Percentiles rank a stretch among this genome's conserved stretches.
These are phyloP conservation scores for Pampus argenteus DNA, from an alignment of 2,797 vertebrate genomes.

Conservation along the genomic window DNA sequence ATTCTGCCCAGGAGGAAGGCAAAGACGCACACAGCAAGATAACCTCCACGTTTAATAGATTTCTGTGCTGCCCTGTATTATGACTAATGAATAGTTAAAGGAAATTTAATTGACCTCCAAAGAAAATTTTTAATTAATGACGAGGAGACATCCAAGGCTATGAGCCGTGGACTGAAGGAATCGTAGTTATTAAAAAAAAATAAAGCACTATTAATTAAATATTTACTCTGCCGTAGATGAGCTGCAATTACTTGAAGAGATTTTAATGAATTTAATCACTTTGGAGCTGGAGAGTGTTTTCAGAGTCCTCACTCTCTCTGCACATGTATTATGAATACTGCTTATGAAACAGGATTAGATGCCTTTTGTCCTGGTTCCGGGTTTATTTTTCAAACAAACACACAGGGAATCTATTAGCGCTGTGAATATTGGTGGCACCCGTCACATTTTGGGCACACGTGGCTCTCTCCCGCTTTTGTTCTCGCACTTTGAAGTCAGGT, in stretches of 20 bases:
- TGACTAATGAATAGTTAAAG: conserved; percentile 82
- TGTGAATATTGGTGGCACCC: conserved; percentile 14
- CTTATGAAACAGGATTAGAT: conserved; percentile 48
- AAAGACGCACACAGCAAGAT: conserved; percentile 21
- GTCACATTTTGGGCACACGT: conserved; percentile 7
- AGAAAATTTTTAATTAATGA: conserved; percentile 83
- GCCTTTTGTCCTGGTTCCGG: conserved; percentile 33
- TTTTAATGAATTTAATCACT: conserved; percentile 81
- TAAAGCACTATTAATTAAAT: conserved; percentile 82
- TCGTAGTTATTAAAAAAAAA: conserved; percentile 83
- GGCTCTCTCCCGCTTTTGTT: conserved; percentile 45
- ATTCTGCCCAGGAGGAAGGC: conserved; percentile 42
- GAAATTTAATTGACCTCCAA: conserved; percentile 83
- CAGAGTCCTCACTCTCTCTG: conserved; percentile 28
- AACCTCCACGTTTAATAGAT: conserved; percentile 58
- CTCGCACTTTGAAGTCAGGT: conserved; percentile 43
- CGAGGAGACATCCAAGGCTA: conserved; percentile 67
- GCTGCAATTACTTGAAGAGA: conserved; percentile 80
- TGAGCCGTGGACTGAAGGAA: conserved; percentile 69
- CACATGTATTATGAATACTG: conserved; percentile 37
- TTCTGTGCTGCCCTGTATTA: conserved; percentile 44
- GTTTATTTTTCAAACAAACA: conserved; percentile 34
- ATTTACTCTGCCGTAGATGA: conserved; percentile 82
- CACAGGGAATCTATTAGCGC: conserved; percentile 44
- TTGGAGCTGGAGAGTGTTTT: conserved; percentile 40